Evolutionary conservation across 2,888 invertebrate species (phyloP).

Genomic region (Cecidostiba fungosa): DNA sequence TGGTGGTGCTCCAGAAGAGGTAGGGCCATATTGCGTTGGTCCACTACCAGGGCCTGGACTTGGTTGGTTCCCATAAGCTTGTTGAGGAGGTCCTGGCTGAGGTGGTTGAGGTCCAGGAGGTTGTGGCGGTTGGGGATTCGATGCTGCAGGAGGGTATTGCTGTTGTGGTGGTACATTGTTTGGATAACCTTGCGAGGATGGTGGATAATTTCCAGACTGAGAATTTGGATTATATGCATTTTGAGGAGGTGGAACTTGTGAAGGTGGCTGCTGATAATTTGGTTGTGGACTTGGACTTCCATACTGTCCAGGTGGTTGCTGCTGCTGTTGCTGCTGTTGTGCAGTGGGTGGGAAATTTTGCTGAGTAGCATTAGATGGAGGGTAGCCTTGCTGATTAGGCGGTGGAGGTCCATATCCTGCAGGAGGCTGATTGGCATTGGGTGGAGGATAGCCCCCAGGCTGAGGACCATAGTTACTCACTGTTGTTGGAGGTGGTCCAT

Average conservation of each 20-base stretch:
- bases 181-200: constrained; percentile 81
- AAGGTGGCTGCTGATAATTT: constrained; percentile 75
- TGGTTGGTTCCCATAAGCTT: constrained; percentile 82
- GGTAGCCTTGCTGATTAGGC: constrained; percentile 86
- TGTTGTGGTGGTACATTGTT: constrained; percentile 77
- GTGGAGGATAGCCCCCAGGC: constrained; percentile 84
- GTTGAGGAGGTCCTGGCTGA: constrained; percentile 81
- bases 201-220: constrained; percentile 80
- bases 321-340: constrained; percentile 78
- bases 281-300: constrained; percentile 80
- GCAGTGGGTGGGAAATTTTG: constrained; percentile 79
- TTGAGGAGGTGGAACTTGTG: constrained; percentile 74
- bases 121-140: constrained; percentile 74
- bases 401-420: constrained; percentile 85
- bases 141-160: constrained; percentile 81
- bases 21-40: constrained; percentile 76
- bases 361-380: constrained; percentile 81
- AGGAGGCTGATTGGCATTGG: constrained; percentile 82
- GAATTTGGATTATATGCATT: constrained; percentile 75
- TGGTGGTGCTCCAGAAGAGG: constrained; percentile 79
- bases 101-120: constrained; percentile 80
- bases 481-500: constrained; percentile 75
- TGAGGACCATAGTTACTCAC: constrained; percentile 79
- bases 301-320: constrained; percentile 76
- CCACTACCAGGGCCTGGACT: constrained; percentile 79